Evolutionary conservation across 1,140 invertebrate genomes (phyloP), one percentile per base, ranked within the genome.

Genomic region (Pseudomyrmex flavicornis): DNA sequence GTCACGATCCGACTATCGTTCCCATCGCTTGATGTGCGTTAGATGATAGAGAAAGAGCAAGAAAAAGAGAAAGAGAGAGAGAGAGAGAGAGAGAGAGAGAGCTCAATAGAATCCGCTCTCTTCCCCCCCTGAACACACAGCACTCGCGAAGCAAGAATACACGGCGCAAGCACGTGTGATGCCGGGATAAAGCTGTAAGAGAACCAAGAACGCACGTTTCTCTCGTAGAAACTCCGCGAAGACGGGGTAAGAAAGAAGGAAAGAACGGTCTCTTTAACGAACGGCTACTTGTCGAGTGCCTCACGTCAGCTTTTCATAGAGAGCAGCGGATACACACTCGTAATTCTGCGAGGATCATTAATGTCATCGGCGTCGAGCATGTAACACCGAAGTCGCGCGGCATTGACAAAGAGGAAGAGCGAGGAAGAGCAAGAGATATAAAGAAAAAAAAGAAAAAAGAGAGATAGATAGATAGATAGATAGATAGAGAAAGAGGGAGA

Each of bases 151-250:
- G 22, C 26, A 10, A 62, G 50, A 77, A 73, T 84, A 35, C 35
- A 35, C 35, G 35, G 35, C 35, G 35, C 7, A 35, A 35, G 35
- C 35, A 35, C 35, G 35, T 35, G 35, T 35, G 35, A 35, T 35
- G 35, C 35, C 35, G 35, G 52, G 82, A 88, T 87, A 74, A 88
- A 84, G 86, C 59, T 59, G 82, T 84, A 80, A 84, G 46, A n/a
- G 66, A 22, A 17, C 20, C 13, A 5, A n/a, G 77, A 44, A 73
- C 68, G 75, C 50, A 80, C 35, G 35, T 35, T 35, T 35, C 35
- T 35, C 85, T 80, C 69, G 82, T 84, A 87, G 86, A 87, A 85
- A 84, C 8, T 44, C 82, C 58, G 50, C 15, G 12, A 10, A n/a
- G 58, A 26, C 52, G 20, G 20, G 12, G 26, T 48, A 58, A 83